Evolutionary conservation across 2,888 invertebrate species (phyloP), one percentile per base, ranked within the genome.

Genomic region (Ennomos erosarius): DNA sequence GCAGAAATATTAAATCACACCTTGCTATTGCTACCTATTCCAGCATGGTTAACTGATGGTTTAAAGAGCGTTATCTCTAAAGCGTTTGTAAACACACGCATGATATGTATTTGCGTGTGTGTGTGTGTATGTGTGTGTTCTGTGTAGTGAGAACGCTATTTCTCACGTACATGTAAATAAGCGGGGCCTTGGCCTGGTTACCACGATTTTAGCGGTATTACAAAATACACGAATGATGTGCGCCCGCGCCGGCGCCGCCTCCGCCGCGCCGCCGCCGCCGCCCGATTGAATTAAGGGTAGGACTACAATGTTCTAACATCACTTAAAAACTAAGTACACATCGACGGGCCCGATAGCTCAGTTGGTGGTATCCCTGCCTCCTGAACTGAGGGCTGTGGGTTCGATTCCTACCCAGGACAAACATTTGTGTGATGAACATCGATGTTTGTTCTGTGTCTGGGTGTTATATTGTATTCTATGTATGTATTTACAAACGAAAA

Each of bases 131-230:
- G 26, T 26, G 26, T 26, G 26, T 26, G 26, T 26, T 26, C 5
- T 26, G 26, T 60, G 57, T 50, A 64, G 51, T 50, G 54, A 78
- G 78, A 87, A 84, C 76, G 79, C 77, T 87, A 88, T 88, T 90
- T 90, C 90, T 89, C 90, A 90, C 86, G 87, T 88, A 84, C 84
- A 85, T 89, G 90, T 89, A 89, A 90, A 90, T 90, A 88, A 88
- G 80, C 70, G 70, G 67, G 78, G 83, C 91, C 90, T 91, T 91
- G 91, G 87, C 91, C 90, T 83, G 82, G 84, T 90, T 91, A 87
- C 90, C 89, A 90, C 90, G 85, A 90, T 88, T 89, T 91, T 89
- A 90, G 90, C 88, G 82, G 82, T 85, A 84, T 90, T 90, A 88
- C 90, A 85, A 90, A 88, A 91, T 83, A 82, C 75, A 76, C 75